Percentiles rank a stretch among this genome's conserved stretches.
Conservation (phyloP, 2,797 vertebrate species). For the Poeciliopsis presidionis region DNA sequence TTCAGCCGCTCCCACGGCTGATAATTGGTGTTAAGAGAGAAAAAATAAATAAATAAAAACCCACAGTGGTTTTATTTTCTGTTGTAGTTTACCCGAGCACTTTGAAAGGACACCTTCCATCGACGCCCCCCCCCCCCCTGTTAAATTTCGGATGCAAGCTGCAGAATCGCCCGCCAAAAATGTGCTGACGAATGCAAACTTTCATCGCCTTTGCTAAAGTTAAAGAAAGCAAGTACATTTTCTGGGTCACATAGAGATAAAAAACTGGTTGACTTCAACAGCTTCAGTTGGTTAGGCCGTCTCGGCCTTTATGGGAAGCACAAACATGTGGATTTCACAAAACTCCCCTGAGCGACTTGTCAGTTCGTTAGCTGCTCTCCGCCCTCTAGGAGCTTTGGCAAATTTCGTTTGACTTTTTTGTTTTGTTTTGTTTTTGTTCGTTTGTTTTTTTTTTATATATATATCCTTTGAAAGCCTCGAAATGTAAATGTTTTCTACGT, state of each 20-base stretch:
- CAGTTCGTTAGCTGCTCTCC: conserved; percentile 48
- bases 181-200: neutral
- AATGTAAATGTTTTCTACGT: conserved; percentile 66
- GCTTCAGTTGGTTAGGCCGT: neutral
- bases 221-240: neutral
- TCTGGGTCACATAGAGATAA: neutral
- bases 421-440: no score
- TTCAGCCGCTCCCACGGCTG: neutral
- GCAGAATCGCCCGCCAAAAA: neutral
- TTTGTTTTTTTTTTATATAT: no score
- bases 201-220: neutral
- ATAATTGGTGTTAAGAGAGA: neutral
- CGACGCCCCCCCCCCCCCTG: neutral
- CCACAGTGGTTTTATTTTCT: neutral
- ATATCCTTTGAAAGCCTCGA: conserved; percentile 56
- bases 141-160: neutral
- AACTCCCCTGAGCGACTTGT: neutral
- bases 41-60: neutral
- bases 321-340: neutral
- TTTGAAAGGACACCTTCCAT: neutral
- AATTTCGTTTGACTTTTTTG: conserved; percentile 29
- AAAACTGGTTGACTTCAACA: neutral
- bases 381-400: conserved; percentile 14
- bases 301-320: neutral
- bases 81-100: neutral